phyloP scores from a whole-genome alignment of 2,113 vertebrate genomes.

The Aegithalos caudatus region DNA sequence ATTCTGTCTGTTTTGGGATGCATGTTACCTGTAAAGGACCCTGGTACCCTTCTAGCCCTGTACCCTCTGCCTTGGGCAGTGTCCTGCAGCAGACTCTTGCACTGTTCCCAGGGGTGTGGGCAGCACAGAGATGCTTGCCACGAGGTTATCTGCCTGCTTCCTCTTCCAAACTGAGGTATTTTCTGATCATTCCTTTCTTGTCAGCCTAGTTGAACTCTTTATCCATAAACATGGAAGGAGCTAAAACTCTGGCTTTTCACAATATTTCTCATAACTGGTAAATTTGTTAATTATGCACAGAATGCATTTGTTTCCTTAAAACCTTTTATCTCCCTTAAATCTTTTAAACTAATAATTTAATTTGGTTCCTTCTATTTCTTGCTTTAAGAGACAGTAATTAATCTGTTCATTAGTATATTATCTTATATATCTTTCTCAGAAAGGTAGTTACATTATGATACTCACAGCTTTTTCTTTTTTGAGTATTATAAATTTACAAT shows the following conservation, averaged over 20 bases:
- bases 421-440: not conserved
- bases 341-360: not conserved
- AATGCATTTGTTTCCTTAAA: not conserved
- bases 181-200: not conserved
- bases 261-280: not conserved
- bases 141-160: not conserved
- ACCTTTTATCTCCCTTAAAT: not conserved
- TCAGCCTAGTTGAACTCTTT: not conserved
- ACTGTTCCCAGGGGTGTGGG: not conserved
- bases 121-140: fast-evolving
- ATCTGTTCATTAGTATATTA: not conserved
- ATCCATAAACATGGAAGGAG: not conserved
- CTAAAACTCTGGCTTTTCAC: not conserved
- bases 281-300: not conserved
- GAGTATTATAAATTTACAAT: not conserved
- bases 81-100: not conserved
- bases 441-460: not conserved
- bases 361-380: not conserved
- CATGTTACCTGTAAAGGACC: not conserved
- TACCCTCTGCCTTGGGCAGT: not conserved
- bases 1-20: not conserved
- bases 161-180: not conserved
- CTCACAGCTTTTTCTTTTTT: not conserved
- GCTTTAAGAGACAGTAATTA: not conserved
- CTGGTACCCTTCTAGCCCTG: not conserved